Base-by-base conservation (phyloP, 92 coral and sea anemone genomes). In the Epizoanthus scotinus region DNA sequence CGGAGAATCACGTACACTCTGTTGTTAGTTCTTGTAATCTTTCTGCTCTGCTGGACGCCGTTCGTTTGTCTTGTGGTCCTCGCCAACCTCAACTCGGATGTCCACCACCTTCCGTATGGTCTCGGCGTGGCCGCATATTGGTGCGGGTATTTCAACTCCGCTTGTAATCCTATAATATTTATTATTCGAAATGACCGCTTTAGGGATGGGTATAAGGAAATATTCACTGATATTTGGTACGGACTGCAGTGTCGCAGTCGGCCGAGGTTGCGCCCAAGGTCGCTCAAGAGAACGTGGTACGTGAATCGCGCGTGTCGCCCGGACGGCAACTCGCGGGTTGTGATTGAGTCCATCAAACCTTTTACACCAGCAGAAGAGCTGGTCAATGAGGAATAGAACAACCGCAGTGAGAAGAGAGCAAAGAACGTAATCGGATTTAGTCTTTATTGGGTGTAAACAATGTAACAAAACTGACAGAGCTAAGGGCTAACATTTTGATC, bases 81-180 rank as follows among this genome's bases (percentile, higher is more conserved):
- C 42, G 97, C 97, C 10, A 92, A 84, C 71, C 85, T 65, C 3
- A 83, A 68, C 28, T 82, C 86, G 0, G 91, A 59, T 29, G 94
- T 92, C 0, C 68, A 69, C 19, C 72, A 90, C 8, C 81, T 92
- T 22, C 97, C 97, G 0, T 69, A 91, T 69, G 97, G 97, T 9
- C 87, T 92, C 56, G 97, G 97, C 0, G 94, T 92, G 0, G 97
- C 97, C 4, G 97, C 97, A 0, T 92, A 92, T 47, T 92, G 97
- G 97, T 90, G 97, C 49, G 97, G 97, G 0, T 92, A 87, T 38
- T 90, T 87, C 56, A 92, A 92, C 44, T 92, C 97, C 8, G 90
- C 94, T 8, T 38, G 91, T 18, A 90, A 92, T 77, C 97, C 97
- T 1, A 79, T 92, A 8, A 92, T 92, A 65, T 92, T 90, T 61